A percentile compares a stretch with the other conserved stretches of the same genome.
These are phyloP conservation scores for Cyphomyrus discorhynchus DNA, from an alignment of 2,113 vertebrate species.

Conservation along the genomic window DNA sequence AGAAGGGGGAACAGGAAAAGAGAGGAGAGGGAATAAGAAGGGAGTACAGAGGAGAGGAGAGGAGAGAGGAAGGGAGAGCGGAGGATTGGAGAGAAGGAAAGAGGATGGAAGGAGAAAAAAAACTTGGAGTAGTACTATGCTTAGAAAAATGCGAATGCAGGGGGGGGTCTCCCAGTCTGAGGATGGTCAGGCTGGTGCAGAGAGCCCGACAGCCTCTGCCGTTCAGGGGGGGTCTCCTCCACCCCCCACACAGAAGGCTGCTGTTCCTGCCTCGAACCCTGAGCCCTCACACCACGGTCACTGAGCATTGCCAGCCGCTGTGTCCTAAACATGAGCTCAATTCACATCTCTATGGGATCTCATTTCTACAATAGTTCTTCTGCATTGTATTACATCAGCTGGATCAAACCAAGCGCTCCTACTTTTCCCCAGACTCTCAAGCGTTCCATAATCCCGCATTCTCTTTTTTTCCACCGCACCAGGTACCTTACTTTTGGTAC, in stretches of 20 bases:
- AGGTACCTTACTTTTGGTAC: too few species aligned
- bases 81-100: neutral
- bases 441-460: too few species aligned
- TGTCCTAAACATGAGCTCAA: too few species aligned
- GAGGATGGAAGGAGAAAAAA: constrained; percentile 5
- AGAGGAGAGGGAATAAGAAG: neutral
- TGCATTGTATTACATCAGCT: too few species aligned
- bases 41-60: neutral
- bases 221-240: neutral
- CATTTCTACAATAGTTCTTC: too few species aligned
- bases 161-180: neutral
- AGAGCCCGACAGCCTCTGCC: neutral
- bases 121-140: neutral
- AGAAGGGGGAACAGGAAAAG: neutral
- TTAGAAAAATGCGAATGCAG: neutral
- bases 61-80: neutral
- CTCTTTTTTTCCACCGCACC: too few species aligned
- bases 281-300: neutral
- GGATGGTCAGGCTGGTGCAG: neutral
- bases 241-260: neutral
- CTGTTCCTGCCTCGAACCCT: neutral
- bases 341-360: too few species aligned
- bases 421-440: too few species aligned
- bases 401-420: too few species aligned
- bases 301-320: too few species aligned